phyloP scores from a whole-genome alignment of 2,113 vertebrate genomes.

The Salvelinus sp. region DNA sequence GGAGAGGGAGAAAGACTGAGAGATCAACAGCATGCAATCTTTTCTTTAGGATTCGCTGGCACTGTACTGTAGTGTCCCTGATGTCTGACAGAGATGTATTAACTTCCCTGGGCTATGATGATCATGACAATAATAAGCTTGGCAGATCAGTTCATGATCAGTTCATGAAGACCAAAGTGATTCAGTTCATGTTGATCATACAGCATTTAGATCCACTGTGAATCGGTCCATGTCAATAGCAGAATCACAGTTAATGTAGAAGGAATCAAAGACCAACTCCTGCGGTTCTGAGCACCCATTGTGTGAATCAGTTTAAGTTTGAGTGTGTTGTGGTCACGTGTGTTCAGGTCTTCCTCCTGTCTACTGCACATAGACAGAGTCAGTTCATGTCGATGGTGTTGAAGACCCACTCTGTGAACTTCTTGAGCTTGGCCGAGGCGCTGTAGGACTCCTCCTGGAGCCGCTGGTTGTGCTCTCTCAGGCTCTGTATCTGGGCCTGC shows the following conservation, averaged over 20 bases:
- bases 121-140: slow-evolving; percentile 29
- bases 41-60: background rate
- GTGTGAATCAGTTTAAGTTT: background rate
- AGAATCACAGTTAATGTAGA: background rate
- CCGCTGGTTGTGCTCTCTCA: slow-evolving; percentile 92
- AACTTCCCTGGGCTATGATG: background rate
- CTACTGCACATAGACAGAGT: slow-evolving; percentile 65
- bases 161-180: slow-evolving; percentile 22
- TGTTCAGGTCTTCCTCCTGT: background rate
- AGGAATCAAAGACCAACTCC: background rate
- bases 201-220: background rate
- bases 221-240: background rate
- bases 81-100: background rate
- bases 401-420: slow-evolving; percentile 98
- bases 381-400: slow-evolving; percentile 98
- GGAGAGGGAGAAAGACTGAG: background rate
- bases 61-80: background rate
- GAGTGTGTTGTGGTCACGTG: background rate
- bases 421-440: slow-evolving; percentile 93
- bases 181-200: background rate
- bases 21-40: background rate
- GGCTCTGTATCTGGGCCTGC: slow-evolving; percentile 86
- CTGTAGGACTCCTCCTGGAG: slow-evolving; percentile 95
- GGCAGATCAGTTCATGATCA: slow-evolving; percentile 26
- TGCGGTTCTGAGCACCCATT: background rate